phyloP scores from a whole-genome alignment of 2,113 vertebrate species.

The Lepus timidus region DNA sequence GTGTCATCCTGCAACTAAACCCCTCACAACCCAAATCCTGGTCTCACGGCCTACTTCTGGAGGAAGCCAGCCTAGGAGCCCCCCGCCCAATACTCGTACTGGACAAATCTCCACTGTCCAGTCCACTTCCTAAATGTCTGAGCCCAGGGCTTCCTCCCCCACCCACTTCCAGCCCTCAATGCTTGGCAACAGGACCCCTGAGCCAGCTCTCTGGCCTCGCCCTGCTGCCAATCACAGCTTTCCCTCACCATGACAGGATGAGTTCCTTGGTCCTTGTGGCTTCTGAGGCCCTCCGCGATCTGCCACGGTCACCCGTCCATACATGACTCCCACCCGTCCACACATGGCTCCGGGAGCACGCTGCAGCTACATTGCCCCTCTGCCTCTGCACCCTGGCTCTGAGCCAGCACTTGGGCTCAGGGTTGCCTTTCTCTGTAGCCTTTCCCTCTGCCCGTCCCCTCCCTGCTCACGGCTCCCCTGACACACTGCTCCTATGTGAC shows the following conservation, averaged over 20 bases:
- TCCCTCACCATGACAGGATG: too few relatives aligned
- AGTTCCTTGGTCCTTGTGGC: not conserved
- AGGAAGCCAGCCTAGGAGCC: not conserved
- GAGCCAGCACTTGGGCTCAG: not conserved
- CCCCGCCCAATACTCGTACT: not conserved
- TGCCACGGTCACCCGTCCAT: not conserved
- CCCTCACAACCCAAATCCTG: not conserved
- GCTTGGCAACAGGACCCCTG: not conserved
- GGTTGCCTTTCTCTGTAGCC: not conserved
- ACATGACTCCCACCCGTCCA: not conserved
- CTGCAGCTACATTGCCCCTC: not conserved
- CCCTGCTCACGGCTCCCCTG: rapidly evolving
- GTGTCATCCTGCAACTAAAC: not conserved
- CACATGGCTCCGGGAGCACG: too few relatives aligned
- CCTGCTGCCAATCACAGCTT: not conserved
- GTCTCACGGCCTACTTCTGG: not conserved
- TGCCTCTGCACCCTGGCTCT: not conserved
- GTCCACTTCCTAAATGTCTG: not conserved
- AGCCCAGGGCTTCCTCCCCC: not conserved
- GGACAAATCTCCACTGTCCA: not conserved
- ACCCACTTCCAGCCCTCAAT: too few relatives aligned
- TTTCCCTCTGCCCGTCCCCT: not conserved
- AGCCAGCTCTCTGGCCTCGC: not conserved
- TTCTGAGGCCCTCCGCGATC: not conserved
- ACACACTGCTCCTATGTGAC: not conserved